phyloP scores from a whole-genome alignment of 2,113 vertebrate genomes.

The Limanda limanda region DNA sequence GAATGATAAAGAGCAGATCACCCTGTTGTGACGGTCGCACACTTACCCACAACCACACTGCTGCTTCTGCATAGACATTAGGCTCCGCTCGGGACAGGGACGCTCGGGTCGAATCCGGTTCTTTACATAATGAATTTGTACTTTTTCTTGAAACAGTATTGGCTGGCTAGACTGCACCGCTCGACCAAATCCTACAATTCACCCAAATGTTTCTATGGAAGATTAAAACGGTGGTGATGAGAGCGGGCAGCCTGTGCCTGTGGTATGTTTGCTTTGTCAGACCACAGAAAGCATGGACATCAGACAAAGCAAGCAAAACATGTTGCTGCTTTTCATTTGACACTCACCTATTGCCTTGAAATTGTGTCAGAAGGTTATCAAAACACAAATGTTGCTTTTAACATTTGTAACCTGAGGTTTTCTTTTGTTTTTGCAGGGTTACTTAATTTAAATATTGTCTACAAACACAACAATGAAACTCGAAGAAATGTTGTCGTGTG shows the following conservation, averaged over 20 bases:
- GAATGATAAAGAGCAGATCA: slow-evolving; percentile 73
- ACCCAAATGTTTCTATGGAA: background rate
- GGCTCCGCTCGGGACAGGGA: slow-evolving; percentile 29
- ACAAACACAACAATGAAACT: background rate
- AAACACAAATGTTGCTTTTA: background rate
- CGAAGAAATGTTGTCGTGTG: background rate
- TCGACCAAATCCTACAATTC: background rate
- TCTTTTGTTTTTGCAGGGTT: background rate
- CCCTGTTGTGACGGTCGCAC: slow-evolving; percentile 51
- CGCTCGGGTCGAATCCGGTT: background rate
- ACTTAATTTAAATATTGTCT: background rate
- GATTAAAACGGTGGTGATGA: slow-evolving; percentile 9
- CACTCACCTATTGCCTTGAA: background rate
- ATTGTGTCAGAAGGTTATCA: background rate
- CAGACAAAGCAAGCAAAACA: background rate
- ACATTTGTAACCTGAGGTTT: background rate
- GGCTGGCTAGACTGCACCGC: background rate
- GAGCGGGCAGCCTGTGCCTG: background rate
- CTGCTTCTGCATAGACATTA: slow-evolving; percentile 36
- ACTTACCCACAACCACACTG: slow-evolving; percentile 65
- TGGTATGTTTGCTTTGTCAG: slow-evolving; percentile 1
- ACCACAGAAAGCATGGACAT: background rate
- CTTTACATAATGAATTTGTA: slow-evolving; percentile 12
- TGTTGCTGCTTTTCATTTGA: background rate
- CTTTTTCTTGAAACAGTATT: slow-evolving; percentile 6